phyloP scores from a whole-genome alignment of 2,888 invertebrate genomes.

The Kuschelorhynchus macadamiae region DNA sequence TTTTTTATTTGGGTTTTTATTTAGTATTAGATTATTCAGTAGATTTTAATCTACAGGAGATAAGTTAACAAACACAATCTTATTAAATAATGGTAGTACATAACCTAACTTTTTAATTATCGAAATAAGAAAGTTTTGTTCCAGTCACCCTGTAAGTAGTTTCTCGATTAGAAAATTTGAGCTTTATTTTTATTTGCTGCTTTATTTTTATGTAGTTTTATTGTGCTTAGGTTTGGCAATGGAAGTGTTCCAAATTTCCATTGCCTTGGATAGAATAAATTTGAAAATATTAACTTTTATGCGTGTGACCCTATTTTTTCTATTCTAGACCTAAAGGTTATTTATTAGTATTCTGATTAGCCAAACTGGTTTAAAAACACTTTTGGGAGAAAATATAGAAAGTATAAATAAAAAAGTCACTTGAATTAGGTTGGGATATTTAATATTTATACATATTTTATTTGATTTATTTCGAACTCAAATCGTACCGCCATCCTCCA shows the following conservation, averaged over 20 bases:
- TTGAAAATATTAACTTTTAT: conserved; percentile 19
- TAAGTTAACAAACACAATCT: too few species aligned
- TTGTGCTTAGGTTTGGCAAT: conserved; percentile 27
- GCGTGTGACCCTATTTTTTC: conserved; percentile 14
- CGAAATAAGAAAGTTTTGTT: conserved; percentile 23
- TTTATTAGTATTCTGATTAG: neutral
- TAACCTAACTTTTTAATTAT: too few species aligned
- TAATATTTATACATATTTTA: too few species aligned
- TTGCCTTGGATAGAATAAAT: conserved; percentile 27
- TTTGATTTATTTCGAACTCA: too few species aligned
- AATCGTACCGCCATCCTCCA: too few species aligned
- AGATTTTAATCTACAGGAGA: too few species aligned
- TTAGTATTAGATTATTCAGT: too few species aligned
- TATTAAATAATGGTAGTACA: too few species aligned
- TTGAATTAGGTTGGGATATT: too few species aligned
- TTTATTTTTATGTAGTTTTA: conserved; percentile 42
- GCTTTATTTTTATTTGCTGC: conserved; percentile 45
- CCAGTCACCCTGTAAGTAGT: conserved; percentile 29
- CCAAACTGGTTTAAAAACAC: conserved; percentile 13
- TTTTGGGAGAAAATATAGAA: too few species aligned
- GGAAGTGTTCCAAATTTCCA: conserved; percentile 23
- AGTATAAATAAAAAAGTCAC: too few species aligned
- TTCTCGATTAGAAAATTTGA: conserved; percentile 24
- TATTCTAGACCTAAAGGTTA: neutral
- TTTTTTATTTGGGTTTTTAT: too few species aligned